Base-by-base conservation (phyloP, 2,888 invertebrate species). In the Hemaris fuciformis region DNA sequence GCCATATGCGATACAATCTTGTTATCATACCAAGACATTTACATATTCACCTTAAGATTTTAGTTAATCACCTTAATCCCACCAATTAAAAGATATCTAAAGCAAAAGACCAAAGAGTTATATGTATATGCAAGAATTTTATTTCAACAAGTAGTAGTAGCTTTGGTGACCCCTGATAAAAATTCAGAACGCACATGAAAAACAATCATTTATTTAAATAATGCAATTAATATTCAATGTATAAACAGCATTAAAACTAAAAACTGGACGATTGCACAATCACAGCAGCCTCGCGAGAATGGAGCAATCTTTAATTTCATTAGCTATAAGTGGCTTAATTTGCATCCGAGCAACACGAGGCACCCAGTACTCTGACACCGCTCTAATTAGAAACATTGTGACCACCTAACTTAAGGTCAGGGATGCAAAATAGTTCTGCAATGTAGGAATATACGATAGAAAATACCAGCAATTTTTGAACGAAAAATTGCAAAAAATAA, bases 231-330 rank as follows among this genome's bases (percentile, higher is more conserved):
- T 31, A 53, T 53, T 53, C 53, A 53, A 53, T 31, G 31, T 18
- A 18, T 53, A 18, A 31, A 18, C 10, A 66, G 64, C 68, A 62
- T 18, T 48, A 62, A 38, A 64, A 62, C 57, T 20, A 63, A 64
- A 59, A 66, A 20, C 31, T 31, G 10, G 53, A 53, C 27, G 42
- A 25, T 60, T 34, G 60, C 41, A 27, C 46, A 59, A 34, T 45
- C 53, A 60, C 53, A 41, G 7, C 38, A 23, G 42, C 41, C 42
- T 41, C 42, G 45, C 45, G 53, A 18, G 31, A 18, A 31, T 53
- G 31, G 27, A 8, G 53, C 53, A 53, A 53, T 53, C 53, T 20
- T 53, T 53, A 53, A 53, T 53, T 53, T 53, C 8, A 53, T 53
- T 53, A 31, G 18, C 8, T 15, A 27, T 27, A 53, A 53, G 53